A percentile compares a stretch with the other conserved stretches of the same genome.
Evolutionary conservation across 30 jellyfish, hydroid and myxozoan species (phyloP).

Genomic region (Euphysa ruthae): DNA sequence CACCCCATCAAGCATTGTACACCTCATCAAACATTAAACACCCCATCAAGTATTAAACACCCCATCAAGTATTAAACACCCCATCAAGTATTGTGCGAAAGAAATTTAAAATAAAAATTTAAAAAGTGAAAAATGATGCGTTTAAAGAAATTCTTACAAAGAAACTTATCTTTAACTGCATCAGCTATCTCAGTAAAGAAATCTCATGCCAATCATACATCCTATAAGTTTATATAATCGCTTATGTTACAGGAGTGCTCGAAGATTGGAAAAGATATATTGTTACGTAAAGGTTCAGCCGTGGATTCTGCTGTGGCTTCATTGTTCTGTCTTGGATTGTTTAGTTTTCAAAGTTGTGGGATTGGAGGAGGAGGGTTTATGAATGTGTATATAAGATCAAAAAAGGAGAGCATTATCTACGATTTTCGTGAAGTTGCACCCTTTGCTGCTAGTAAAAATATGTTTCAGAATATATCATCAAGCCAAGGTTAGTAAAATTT

Average conservation of each 20-base stretch:
- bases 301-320: slow-evolving; percentile 73
- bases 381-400: slow-evolving; percentile 39
- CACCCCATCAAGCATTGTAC: too few relatives aligned
- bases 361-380: slow-evolving; percentile 96
- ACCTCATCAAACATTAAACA: too few relatives aligned
- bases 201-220: too few relatives aligned
- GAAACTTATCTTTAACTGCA: too few relatives aligned
- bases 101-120: too few relatives aligned
- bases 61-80: too few relatives aligned
- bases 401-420: slow-evolving; percentile 21
- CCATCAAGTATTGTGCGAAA: too few relatives aligned
- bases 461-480: slow-evolving; percentile 36
- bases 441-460: slow-evolving; percentile 65
- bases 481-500: slow-evolving; percentile 6
- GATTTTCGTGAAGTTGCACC: slow-evolving; percentile 85
- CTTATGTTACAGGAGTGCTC: slow-evolving; percentile 54
- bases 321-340: slow-evolving; percentile 43
- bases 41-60: too few relatives aligned
- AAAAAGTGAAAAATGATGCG: too few relatives aligned
- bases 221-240: too few relatives aligned
- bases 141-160: too few relatives aligned
- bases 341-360: slow-evolving; percentile 64
- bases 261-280: slow-evolving; percentile 42
- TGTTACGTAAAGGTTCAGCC: slow-evolving; percentile 50
- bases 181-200: too few relatives aligned